phyloP scores from a whole-genome alignment of 2,888 invertebrate genomes.

The Epinotia bilunana region DNA sequence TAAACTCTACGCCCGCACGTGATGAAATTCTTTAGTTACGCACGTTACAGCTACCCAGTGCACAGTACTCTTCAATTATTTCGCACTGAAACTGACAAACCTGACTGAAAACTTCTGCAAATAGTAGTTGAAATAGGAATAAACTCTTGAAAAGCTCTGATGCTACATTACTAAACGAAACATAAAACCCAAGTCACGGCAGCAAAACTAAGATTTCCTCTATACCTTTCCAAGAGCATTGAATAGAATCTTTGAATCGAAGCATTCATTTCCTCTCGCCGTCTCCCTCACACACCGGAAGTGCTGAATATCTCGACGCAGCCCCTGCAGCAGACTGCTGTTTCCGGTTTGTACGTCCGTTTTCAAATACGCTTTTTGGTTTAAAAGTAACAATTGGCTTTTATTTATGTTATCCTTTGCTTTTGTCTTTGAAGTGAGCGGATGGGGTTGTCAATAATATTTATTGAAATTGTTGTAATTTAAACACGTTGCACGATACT shows the following conservation, averaged over 20 bases:
- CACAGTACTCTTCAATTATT: too few species aligned
- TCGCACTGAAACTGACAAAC: too few species aligned
- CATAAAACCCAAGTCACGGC: conserved; percentile 13
- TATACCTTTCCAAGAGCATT: conserved; percentile 48
- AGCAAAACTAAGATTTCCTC: conserved; percentile 39
- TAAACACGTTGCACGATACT: too few species aligned
- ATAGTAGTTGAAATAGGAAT: background rate
- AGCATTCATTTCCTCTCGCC: conserved; percentile 71
- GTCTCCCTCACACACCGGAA: conserved; percentile 65
- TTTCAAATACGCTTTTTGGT: conserved; percentile 69
- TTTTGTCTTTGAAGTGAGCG: conserved; percentile 25
- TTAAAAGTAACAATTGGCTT: conserved; percentile 55
- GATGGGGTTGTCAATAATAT: conserved; percentile 9
- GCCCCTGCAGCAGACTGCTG: conserved; percentile 72
- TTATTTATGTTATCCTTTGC: conserved; percentile 58
- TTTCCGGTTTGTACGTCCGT: conserved; percentile 75
- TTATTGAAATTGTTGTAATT: too few species aligned
- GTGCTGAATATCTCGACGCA: conserved; percentile 70
- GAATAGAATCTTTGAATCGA: conserved; percentile 66
- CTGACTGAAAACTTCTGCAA: background rate
- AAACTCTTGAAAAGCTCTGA: background rate
- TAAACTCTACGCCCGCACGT: too few species aligned
- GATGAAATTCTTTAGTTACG: too few species aligned
- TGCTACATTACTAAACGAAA: background rate
- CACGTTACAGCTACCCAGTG: too few species aligned